Conservation (phyloP, 2,113 vertebrate genomes). For the Geococcyx californianus region DNA sequence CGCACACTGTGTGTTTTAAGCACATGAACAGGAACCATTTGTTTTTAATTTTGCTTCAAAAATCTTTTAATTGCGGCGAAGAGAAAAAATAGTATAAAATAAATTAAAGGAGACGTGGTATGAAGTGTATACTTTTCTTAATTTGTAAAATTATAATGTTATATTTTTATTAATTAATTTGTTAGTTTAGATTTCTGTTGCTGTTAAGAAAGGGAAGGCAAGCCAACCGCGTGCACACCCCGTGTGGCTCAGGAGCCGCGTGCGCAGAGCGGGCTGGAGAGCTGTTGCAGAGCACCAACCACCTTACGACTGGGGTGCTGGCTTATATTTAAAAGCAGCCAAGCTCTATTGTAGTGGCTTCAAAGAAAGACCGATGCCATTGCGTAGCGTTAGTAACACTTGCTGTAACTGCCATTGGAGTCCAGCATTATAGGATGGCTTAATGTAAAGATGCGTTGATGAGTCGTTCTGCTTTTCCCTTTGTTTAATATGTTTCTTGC, state of each 20-base stretch:
- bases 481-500: not conserved
- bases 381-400: not conserved
- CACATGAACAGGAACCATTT: not conserved
- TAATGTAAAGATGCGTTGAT: not conserved
- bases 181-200: not conserved
- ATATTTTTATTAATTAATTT: not conserved
- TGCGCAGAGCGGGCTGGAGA: not conserved
- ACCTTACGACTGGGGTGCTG: not conserved
- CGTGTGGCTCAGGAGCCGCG: not conserved
- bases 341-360: not conserved
- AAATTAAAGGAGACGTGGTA: not conserved
- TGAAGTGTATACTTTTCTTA: not conserved
- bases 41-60: not conserved
- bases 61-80: not conserved
- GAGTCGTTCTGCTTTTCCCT: not conserved
- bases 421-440: not conserved
- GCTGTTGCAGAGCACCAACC: not conserved
- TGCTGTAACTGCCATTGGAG: not conserved
- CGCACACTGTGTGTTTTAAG: not conserved
- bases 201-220: not conserved
- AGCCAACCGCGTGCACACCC: not conserved
- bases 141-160: not conserved
- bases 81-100: not conserved
- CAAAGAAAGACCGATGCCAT: not conserved
- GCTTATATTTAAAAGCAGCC: not conserved